Evolutionary conservation across 2,888 invertebrate genomes (phyloP).

Genomic region (Dynastes maya): DNA sequence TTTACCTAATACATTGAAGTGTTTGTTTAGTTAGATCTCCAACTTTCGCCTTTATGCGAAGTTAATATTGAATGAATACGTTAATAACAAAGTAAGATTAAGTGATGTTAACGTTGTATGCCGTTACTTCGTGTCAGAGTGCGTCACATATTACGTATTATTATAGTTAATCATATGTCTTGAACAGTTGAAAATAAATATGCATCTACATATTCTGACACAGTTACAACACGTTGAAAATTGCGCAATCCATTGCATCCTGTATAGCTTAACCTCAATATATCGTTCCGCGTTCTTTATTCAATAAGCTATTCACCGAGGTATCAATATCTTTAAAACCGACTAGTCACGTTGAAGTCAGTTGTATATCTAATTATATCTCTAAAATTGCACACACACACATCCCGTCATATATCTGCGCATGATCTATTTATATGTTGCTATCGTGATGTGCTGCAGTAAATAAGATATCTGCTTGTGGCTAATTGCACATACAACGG

Average conservation of each 20-base stretch:
- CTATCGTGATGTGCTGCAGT: slow-evolving; percentile 51
- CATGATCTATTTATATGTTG: slow-evolving; percentile 51
- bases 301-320: slow-evolving; percentile 48
- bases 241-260: slow-evolving; percentile 51
- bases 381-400: slow-evolving; percentile 42
- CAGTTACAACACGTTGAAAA: slow-evolving; percentile 41
- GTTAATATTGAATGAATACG: slow-evolving; percentile 41
- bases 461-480: slow-evolving; percentile 50
- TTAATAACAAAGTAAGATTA: slow-evolving; percentile 41
- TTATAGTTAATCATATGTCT: slow-evolving; percentile 44
- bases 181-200: slow-evolving; percentile 46
- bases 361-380: slow-evolving; percentile 51
- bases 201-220: slow-evolving; percentile 43
- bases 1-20: slow-evolving; percentile 1
- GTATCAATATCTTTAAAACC: slow-evolving; percentile 47
- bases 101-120: slow-evolving; percentile 33
- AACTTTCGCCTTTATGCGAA: slow-evolving; percentile 17
- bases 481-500: slow-evolving; percentile 52
- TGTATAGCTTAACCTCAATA: slow-evolving; percentile 51
- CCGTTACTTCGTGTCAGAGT: slow-evolving; percentile 42
- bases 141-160: slow-evolving; percentile 42
- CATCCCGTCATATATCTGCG: slow-evolving; percentile 46
- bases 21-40: not conserved
- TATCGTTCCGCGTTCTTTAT: slow-evolving; percentile 52
- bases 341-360: slow-evolving; percentile 51